phyloP scores from a whole-genome alignment of 2,888 invertebrate genomes.

The Nesidiocoris tenuis region DNA sequence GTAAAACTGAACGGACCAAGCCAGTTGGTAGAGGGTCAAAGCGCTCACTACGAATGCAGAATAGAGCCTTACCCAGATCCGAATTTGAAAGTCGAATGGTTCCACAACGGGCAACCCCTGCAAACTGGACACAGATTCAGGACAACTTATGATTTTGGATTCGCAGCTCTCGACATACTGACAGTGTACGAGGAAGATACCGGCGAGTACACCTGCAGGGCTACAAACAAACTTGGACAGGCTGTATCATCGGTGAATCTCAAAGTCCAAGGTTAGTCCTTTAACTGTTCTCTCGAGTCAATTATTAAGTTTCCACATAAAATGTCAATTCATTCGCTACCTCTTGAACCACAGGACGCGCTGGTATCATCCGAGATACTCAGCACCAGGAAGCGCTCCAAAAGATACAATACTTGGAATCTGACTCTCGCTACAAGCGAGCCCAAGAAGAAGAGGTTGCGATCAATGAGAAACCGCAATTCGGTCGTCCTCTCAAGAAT shows the following conservation, averaged over 20 bases:
- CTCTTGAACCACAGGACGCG: conserved; percentile 63
- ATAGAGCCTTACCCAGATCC: conserved; percentile 91
- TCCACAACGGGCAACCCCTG: conserved; percentile 86
- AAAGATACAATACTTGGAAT: conserved; percentile 90
- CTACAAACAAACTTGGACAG: conserved; percentile 81
- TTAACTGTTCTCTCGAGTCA: too few relatives aligned
- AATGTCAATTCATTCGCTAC: neutral
- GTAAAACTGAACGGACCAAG: conserved; percentile 83
- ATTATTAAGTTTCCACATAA: neutral
- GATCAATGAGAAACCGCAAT: conserved; percentile 82
- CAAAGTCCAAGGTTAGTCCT: conserved; percentile 75
- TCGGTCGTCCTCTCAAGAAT: conserved; percentile 83
- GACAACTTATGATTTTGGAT: conserved; percentile 94
- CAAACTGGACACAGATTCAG: conserved; percentile 85
- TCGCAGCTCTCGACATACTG: conserved; percentile 91
- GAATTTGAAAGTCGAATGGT: conserved; percentile 87
- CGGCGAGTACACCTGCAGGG: conserved; percentile 86
- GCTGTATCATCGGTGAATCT: conserved; percentile 78
- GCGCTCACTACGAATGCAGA: conserved; percentile 87
- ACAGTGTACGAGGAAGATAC: conserved; percentile 92
- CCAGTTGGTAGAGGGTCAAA: conserved; percentile 82
- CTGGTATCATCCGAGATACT: conserved; percentile 82
- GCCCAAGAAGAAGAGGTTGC: conserved; percentile 71
- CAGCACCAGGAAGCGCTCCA: conserved; percentile 90
- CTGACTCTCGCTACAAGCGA: conserved; percentile 73